phyloP scores from a whole-genome alignment of 2,797 vertebrate genomes.

The Erethizon dorsatum region DNA sequence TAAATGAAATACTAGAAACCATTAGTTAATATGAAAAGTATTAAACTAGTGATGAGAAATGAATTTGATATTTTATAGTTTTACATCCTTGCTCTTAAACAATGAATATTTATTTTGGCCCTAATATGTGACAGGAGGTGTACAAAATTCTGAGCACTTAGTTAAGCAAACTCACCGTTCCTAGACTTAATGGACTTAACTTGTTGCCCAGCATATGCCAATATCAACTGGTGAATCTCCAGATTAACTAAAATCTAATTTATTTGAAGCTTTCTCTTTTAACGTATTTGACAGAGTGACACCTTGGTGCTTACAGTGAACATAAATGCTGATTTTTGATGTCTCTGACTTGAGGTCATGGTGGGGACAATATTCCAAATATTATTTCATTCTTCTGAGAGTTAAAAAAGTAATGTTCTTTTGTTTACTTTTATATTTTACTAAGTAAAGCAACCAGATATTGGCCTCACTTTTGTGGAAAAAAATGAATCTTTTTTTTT shows the following conservation, averaged over 20 bases:
- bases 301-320: not conserved
- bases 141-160: not conserved
- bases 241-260: not conserved
- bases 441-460: not conserved
- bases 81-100: not conserved
- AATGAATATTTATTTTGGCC: not conserved
- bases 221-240: slow-evolving; percentile 19
- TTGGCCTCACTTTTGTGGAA: slow-evolving; percentile 54
- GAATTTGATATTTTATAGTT: slow-evolving; percentile 31
- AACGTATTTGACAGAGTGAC: not conserved
- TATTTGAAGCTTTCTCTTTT: slow-evolving; percentile 40
- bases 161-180: not conserved
- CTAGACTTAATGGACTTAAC: slow-evolving; percentile 6
- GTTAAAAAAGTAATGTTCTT: slow-evolving; percentile 29
- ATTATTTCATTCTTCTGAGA: slow-evolving; percentile 43
- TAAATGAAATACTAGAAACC: slow-evolving; percentile 47
- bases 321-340: slow-evolving; percentile 41
- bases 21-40: not conserved
- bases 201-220: not conserved
- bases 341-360: slow-evolving; percentile 24
- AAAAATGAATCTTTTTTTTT: not conserved
- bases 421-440: slow-evolving; percentile 55
- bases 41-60: not conserved
- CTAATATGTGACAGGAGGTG: not conserved
- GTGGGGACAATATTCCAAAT: not conserved